phyloP scores from a whole-genome alignment of 2,888 invertebrate genomes.

The Leptopilina myrica region DNA sequence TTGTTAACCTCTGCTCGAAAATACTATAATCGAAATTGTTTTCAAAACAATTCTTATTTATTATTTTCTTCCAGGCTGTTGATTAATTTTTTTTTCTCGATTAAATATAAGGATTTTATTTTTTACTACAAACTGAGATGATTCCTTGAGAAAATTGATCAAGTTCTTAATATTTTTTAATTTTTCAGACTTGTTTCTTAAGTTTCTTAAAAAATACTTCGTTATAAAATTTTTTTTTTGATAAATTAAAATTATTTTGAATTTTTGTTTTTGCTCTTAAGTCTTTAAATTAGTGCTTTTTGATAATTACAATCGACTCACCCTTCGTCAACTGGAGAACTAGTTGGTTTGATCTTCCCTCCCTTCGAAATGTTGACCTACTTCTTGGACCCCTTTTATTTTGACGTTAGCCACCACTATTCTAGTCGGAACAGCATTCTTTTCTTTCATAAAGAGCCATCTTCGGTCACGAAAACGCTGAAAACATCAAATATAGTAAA shows the following conservation, averaged over 20 bases:
- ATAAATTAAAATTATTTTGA: too few species aligned
- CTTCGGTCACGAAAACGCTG: too few species aligned
- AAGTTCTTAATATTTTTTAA: too few species aligned
- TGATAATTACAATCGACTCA: neutral
- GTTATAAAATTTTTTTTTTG: too few species aligned
- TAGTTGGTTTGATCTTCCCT: constrained; percentile 14
- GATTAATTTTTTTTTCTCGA: neutral
- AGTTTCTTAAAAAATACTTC: too few species aligned
- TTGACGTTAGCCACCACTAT: constrained; percentile 1
- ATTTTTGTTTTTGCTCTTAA: too few species aligned
- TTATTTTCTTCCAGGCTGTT: neutral
- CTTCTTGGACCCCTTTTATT: neutral
- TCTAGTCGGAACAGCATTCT: neutral
- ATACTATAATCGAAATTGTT: constrained; percentile 4
- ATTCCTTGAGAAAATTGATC: too few species aligned
- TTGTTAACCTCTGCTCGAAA: constrained; percentile 15
- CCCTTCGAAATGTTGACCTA: constrained; percentile 24
- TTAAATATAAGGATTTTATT: neutral
- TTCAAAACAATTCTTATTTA: neutral
- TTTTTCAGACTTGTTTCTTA: too few species aligned
- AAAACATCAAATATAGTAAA: too few species aligned
- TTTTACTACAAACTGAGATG: too few species aligned
- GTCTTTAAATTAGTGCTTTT: neutral
- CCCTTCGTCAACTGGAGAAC: neutral
- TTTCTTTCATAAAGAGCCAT: neutral